Evolutionary conservation across 1,140 invertebrate genomes (phyloP).

Genomic region (Dryas iulia): DNA sequence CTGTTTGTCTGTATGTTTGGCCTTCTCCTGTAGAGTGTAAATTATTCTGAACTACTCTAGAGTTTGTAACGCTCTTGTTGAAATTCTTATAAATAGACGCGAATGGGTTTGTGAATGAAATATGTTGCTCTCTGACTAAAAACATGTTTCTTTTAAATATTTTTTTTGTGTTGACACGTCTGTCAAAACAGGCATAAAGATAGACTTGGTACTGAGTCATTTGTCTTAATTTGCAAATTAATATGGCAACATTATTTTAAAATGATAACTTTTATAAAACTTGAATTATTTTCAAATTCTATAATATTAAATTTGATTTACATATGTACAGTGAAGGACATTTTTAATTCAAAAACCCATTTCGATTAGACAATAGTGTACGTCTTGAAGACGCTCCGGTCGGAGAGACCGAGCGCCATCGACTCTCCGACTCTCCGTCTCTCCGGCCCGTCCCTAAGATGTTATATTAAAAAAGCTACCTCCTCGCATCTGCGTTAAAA

Average conservation of each 20-base stretch:
- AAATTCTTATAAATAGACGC: constrained; percentile 1
- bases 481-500: constrained; percentile 41
- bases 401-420: not conserved
- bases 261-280: too few species aligned
- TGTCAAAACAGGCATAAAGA: too few species aligned
- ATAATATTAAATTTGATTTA: too few species aligned
- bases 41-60: not conserved
- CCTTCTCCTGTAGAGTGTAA: constrained; percentile 18
- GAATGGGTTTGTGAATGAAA: not conserved
- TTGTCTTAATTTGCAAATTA: too few species aligned
- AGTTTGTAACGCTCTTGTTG: constrained; percentile 3
- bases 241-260: too few species aligned
- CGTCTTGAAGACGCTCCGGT: constrained; percentile 5
- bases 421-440: not conserved
- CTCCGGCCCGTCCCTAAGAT: not conserved
- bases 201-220: too few species aligned
- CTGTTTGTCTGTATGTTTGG: not conserved
- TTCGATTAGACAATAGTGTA: constrained; percentile 22
- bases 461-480: constrained; percentile 32
- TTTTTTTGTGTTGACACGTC: too few species aligned
- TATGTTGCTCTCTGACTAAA: too few species aligned
- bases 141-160: too few species aligned
- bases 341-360: constrained; percentile 3
- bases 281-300: too few species aligned
- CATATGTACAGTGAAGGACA: too few species aligned